Percentiles rank a stretch among this genome's conserved stretches.
These are phyloP conservation scores for Heliocidaris erythrogramma DNA, from an alignment of 35 echinoderm and acorn worm genomes.

Conservation along the genomic window DNA sequence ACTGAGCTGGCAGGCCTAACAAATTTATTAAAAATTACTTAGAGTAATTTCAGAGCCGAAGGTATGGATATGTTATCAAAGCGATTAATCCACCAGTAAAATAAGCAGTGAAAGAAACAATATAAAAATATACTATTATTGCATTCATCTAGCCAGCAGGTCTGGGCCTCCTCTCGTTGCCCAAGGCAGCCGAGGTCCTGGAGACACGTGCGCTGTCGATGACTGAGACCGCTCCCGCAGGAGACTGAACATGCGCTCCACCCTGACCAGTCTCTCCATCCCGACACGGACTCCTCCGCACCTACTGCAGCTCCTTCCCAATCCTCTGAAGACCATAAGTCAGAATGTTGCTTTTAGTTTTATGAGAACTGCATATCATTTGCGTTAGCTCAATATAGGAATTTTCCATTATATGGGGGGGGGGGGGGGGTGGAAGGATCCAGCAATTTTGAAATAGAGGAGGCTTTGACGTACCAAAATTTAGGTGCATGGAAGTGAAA, in stretches of 20 bases:
- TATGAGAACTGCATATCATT: too few species aligned
- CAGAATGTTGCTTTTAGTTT: neutral
- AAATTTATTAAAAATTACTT: too few species aligned
- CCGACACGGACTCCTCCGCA: neutral
- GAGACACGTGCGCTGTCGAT: neutral
- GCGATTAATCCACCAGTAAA: neutral
- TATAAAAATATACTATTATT: neutral
- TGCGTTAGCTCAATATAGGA: too few species aligned
- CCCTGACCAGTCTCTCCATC: neutral
- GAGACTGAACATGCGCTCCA: conserved; percentile 3
- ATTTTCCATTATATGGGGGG: too few species aligned
- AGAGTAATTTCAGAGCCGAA: neutral
- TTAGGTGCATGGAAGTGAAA: neutral
- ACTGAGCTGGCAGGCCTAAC: too few species aligned
- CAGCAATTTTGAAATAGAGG: neutral
- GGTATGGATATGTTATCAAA: neutral
- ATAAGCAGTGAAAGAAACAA: neutral
- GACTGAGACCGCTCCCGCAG: conserved; percentile 3
- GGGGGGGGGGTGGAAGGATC: neutral
- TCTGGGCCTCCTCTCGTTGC: neutral
- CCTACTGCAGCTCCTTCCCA: neutral
- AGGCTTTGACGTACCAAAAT: neutral
- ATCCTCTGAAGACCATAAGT: neutral
- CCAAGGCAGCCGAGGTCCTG: neutral
- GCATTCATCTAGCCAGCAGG: neutral